These are phyloP conservation scores for Malurus elegans DNA, from an alignment of 2,113 vertebrate genomes.

Conservation along the genomic window DNA sequence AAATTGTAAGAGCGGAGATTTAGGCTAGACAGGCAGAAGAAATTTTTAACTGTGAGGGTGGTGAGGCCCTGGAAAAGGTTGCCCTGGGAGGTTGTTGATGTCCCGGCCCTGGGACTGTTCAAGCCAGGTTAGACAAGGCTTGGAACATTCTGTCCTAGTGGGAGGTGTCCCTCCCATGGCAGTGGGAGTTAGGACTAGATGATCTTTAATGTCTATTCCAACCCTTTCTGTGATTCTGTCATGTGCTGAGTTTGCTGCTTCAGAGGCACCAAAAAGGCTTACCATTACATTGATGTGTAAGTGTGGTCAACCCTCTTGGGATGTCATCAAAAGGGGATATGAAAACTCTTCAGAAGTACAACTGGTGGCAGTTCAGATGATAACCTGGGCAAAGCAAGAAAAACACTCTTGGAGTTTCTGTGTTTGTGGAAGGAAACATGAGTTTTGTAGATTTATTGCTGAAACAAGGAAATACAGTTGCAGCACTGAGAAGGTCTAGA, in stretches of 20 bases:
- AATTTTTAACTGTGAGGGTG: not conserved
- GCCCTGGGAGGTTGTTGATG: not conserved
- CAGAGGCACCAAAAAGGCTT: not conserved
- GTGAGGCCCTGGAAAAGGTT: not conserved
- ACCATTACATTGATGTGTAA: not conserved
- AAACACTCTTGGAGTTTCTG: not conserved
- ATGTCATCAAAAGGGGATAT: not conserved
- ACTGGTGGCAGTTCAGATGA: not conserved
- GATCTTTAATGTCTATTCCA: not conserved
- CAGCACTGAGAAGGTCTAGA: not conserved
- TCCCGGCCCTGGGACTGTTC: not conserved
- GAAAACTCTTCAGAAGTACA: not conserved
- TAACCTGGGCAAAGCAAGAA: not conserved
- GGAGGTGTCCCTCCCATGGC: not conserved
- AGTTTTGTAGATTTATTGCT: not conserved
- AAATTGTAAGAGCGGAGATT: not conserved
- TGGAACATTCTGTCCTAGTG: not conserved
- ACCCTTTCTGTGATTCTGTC: not conserved
- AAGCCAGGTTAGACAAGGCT: not conserved
- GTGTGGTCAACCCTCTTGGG: not conserved
- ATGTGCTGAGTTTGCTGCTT: not conserved
- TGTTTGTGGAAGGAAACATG: not conserved
- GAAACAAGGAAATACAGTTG: not conserved
- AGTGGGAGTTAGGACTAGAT: too few species aligned
- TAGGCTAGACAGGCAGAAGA: too few species aligned